These are phyloP conservation scores for Macrotis lagotis DNA, from an alignment of 2,113 vertebrate genomes.

Conservation along the genomic window DNA sequence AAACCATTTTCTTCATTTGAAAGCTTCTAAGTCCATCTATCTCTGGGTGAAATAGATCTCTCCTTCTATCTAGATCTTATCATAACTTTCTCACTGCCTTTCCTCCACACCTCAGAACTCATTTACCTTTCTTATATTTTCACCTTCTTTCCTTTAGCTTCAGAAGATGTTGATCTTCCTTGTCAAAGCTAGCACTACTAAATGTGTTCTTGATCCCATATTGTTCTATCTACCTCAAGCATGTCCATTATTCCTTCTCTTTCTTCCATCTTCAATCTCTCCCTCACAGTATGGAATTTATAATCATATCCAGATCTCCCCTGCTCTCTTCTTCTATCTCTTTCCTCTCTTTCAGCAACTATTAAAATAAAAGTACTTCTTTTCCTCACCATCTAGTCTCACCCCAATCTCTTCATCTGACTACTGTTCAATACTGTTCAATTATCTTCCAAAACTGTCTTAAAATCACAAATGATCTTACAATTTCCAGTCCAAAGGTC, in stretches of 20 bases:
- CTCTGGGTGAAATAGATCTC: background rate
- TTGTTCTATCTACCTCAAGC: background rate
- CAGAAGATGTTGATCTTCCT: background rate
- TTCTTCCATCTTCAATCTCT: background rate
- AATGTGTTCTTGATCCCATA: background rate
- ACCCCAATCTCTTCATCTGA: background rate
- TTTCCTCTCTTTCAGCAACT: background rate
- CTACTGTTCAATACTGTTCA: background rate
- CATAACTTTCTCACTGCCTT: background rate
- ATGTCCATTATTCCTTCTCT: background rate
- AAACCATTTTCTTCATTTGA: background rate
- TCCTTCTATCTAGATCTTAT: background rate
- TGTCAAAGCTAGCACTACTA: background rate
- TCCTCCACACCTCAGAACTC: background rate
- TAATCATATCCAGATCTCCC: background rate
- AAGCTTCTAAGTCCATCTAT: background rate
- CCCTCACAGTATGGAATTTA: background rate
- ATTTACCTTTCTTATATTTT: background rate
- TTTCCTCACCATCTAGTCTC: background rate
- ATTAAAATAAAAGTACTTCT: background rate
- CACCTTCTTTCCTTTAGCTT: background rate
- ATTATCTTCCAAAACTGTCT: background rate
- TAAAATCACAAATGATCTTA: background rate
- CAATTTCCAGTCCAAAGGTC: background rate
- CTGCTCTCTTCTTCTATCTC: background rate